phyloP scores from a whole-genome alignment of 2,888 invertebrate genomes.

The Mystacides longicornis region DNA sequence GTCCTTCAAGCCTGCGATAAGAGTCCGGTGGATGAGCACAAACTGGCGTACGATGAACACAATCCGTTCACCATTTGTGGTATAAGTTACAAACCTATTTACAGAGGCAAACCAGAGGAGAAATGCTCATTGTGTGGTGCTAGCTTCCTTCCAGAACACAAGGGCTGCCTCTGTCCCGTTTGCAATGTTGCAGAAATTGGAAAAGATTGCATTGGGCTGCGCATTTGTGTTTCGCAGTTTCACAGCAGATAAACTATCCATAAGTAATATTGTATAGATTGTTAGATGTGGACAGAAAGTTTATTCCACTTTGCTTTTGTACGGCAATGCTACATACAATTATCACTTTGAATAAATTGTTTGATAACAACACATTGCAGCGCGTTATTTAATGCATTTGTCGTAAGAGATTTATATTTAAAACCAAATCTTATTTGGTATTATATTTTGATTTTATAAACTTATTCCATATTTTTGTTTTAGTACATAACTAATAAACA shows the following conservation, averaged over 20 bases:
- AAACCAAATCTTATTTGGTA: too few relatives aligned
- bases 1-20: slow-evolving; percentile 91
- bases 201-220: slow-evolving; percentile 78
- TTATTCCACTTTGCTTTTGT: too few relatives aligned
- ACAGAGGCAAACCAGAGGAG: slow-evolving; percentile 88
- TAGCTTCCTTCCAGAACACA: slow-evolving; percentile 78
- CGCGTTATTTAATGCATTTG: too few relatives aligned
- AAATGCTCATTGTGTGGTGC: slow-evolving; percentile 90
- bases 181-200: slow-evolving; percentile 89
- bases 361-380: too few relatives aligned
- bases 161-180: slow-evolving; percentile 77
- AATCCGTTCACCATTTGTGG: slow-evolving; percentile 97
- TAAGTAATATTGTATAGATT: too few relatives aligned
- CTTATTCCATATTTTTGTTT: too few relatives aligned
- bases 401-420: too few relatives aligned
- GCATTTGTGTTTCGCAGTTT: slow-evolving; percentile 58
- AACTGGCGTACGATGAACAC: slow-evolving; percentile 89
- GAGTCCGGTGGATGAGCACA: slow-evolving; percentile 80
- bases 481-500: too few relatives aligned
- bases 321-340: too few relatives aligned
- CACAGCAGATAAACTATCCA: slow-evolving; percentile 24
- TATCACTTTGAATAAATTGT: too few relatives aligned
- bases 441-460: too few relatives aligned
- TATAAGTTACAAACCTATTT: slow-evolving; percentile 86
- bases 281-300: too few relatives aligned